Percentiles rank a stretch among this genome's conserved stretches.
Evolutionary conservation across 2,797 vertebrate species (phyloP).

Genomic region (Australoheros facetus): DNA sequence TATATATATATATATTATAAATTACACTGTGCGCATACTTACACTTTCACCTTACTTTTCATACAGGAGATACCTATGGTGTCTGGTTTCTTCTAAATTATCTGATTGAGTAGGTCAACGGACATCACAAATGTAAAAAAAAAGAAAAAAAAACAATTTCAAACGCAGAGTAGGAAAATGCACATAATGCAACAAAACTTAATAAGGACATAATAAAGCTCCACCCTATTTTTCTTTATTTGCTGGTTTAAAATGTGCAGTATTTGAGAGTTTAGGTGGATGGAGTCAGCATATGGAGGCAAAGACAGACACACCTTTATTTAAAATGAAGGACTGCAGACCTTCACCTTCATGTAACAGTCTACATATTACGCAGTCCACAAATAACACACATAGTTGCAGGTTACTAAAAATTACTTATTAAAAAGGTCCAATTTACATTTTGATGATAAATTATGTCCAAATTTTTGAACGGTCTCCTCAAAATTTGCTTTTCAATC

Average conservation of each 20-base stretch:
- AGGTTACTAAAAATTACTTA: neutral
- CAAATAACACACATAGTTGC: neutral
- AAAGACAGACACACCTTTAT: neutral
- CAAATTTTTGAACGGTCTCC: neutral
- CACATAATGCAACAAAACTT: neutral
- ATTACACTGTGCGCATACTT: neutral
- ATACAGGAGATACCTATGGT: neutral
- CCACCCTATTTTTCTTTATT: neutral
- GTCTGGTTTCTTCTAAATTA: neutral
- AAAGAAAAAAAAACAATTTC: neutral
- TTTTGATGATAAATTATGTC: neutral
- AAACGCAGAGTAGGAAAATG: neutral
- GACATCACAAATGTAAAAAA: neutral
- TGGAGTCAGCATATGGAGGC: neutral
- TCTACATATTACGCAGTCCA: neutral
- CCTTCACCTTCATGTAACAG: neutral
- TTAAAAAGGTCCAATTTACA: neutral
- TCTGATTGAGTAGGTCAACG: neutral
- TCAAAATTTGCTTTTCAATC: neutral
- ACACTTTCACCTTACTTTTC: neutral
- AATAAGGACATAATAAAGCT: neutral
- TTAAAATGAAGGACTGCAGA: neutral
- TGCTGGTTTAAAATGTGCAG: neutral
- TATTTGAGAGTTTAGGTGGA: neutral
- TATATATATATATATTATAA: no score